Conservation (phyloP, 2,797 vertebrate species). For the Melanogrammus aeglefinus region DNA sequence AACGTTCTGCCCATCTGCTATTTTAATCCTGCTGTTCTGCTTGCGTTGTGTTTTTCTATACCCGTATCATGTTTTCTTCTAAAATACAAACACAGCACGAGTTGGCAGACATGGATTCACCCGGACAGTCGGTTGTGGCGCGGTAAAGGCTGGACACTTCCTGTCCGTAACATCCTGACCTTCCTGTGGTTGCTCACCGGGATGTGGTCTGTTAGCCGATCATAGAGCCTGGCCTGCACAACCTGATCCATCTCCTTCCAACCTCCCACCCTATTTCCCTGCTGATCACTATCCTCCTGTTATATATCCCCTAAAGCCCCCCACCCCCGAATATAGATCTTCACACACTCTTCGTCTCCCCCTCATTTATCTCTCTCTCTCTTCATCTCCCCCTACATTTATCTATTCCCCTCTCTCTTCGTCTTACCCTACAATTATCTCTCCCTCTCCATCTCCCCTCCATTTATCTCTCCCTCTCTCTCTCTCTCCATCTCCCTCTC, state of each 20-base stretch:
- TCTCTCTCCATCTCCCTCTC: conserved; percentile 13
- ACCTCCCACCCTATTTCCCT: conserved; percentile 32
- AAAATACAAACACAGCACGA: neutral
- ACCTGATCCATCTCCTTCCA: conserved; percentile 48
- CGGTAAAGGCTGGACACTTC: conserved; percentile 31
- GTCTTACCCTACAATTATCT: conserved; percentile 27
- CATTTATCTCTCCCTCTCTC: neutral
- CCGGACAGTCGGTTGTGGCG: neutral
- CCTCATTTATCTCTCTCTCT: neutral
- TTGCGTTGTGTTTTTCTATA: neutral
- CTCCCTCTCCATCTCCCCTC: neutral
- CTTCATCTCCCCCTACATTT: neutral
- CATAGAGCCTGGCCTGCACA: conserved; percentile 29
- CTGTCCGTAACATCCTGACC: conserved; percentile 39
- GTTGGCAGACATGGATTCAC: neutral
- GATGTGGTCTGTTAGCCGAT: conserved; percentile 40
- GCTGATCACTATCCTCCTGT: neutral
- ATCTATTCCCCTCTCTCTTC: conserved; percentile 3
- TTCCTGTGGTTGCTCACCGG: conserved; percentile 45
- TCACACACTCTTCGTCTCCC: neutral
- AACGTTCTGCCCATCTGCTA: neutral
- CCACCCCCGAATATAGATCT: neutral
- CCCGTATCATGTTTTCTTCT: neutral
- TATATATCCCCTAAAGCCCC: neutral
- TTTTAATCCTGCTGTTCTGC: neutral